Evolutionary conservation across 1,140 invertebrate genomes (phyloP).

Genomic region (Zaprionus tsacasi): DNA sequence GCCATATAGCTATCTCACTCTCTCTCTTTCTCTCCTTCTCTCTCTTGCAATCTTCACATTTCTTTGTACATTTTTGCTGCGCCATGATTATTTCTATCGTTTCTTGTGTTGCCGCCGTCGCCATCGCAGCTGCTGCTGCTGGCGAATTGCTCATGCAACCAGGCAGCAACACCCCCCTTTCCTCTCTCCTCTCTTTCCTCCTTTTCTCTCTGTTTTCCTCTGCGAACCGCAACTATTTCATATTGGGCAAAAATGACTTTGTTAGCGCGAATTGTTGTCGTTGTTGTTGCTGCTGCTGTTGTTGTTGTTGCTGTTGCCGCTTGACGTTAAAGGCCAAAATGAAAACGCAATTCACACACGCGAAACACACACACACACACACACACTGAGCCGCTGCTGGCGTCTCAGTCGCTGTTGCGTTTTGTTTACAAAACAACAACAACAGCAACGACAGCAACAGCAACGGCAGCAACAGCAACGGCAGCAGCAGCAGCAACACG

Average conservation of each 20-base stretch:
- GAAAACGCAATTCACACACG: slow-evolving; percentile 63
- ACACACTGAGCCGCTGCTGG: slow-evolving; percentile 48
- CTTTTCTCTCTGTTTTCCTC: neutral
- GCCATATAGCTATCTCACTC: neutral
- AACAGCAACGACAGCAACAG: slow-evolving; percentile 22
- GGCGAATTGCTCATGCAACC: slow-evolving; percentile 49
- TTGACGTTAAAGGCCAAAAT: slow-evolving; percentile 55
- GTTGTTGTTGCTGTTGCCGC: slow-evolving; percentile 34
- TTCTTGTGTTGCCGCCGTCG: slow-evolving; percentile 21
- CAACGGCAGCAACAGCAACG: slow-evolving; percentile 9
- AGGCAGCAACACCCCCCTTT: neutral
- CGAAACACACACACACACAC: slow-evolving; percentile 27
- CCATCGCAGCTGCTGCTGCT: slow-evolving; percentile 39
- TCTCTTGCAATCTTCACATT: neutral
- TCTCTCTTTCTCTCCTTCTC: neutral
- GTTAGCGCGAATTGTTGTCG: slow-evolving; percentile 55
- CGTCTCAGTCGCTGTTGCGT: slow-evolving; percentile 48
- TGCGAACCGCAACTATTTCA: slow-evolving; percentile 56
- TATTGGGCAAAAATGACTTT: slow-evolving; percentile 66
- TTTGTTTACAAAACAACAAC: slow-evolving; percentile 79
- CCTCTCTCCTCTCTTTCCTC: neutral
- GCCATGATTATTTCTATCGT: slow-evolving; percentile 47
- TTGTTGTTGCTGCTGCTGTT: slow-evolving; percentile 21
- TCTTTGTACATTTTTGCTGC: slow-evolving; percentile 24
- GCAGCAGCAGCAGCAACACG: slow-evolving; percentile 18